Evolutionary conservation across 2,113 vertebrate genomes (phyloP).

Genomic region (Falco punctatus): DNA sequence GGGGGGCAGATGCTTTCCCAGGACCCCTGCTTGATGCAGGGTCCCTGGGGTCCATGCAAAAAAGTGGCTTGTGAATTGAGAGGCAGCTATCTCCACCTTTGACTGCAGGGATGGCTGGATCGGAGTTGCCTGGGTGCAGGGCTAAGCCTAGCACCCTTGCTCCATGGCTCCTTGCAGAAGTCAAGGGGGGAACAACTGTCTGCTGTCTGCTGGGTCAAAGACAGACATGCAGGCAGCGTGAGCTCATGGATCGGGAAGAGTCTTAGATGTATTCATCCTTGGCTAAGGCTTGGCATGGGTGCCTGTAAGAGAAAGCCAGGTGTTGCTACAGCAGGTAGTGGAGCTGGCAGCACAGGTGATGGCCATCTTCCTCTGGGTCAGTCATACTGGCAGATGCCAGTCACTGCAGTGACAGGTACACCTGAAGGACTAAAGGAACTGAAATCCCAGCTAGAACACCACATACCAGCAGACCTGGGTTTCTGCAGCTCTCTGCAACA

Average conservation of each 20-base stretch:
- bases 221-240: not conserved
- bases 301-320: not conserved
- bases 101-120: not conserved
- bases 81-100: not conserved
- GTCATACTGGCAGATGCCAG: not conserved
- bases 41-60: not conserved
- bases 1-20: not conserved
- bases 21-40: not conserved
- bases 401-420: not conserved
- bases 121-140: rapidly evolving
- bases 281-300: not conserved
- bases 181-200: rapidly evolving
- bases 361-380: not conserved
- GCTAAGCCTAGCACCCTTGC: not conserved
- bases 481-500: not conserved
- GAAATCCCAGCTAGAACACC: not conserved
- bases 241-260: rapidly evolving
- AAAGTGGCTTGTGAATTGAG: not conserved
- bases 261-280: not conserved
- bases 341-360: not conserved
- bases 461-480: not conserved
- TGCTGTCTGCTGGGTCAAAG: not conserved
- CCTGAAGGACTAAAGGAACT: not conserved
- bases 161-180: not conserved
- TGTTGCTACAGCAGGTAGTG: not conserved